phyloP scores from a whole-genome alignment of 1,140 invertebrate genomes.

The Drosophila sechellia region DNA sequence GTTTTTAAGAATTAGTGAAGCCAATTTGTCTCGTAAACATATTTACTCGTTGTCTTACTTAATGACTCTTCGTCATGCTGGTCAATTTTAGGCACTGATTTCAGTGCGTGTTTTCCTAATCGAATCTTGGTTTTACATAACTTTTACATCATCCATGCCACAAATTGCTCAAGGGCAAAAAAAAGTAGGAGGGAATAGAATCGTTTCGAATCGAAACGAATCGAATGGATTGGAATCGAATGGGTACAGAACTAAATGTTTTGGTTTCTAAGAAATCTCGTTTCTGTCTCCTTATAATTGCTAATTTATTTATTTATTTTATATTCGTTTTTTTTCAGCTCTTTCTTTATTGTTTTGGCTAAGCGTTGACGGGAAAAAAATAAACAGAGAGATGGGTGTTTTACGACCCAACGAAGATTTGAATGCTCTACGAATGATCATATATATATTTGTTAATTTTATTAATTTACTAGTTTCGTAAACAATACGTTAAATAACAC shows the following conservation, averaged over 20 bases:
- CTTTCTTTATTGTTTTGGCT: slow-evolving; percentile 59
- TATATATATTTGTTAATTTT: background rate
- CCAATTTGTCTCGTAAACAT: slow-evolving; percentile 3
- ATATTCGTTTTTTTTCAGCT: slow-evolving; percentile 62
- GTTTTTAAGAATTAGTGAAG: background rate
- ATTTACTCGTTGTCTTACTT: slow-evolving; percentile 19
- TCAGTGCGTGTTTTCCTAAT: slow-evolving; percentile 20
- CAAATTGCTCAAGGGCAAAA: slow-evolving; percentile 23
- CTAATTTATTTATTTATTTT: slow-evolving; percentile 78
- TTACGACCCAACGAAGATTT: background rate
- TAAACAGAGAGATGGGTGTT: slow-evolving; percentile 17
- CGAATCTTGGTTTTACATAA: slow-evolving; percentile 18
- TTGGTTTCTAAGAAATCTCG: slow-evolving; percentile 58
- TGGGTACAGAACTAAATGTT: slow-evolving; percentile 33
- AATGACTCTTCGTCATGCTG: slow-evolving; percentile 34
- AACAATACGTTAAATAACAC: too few species aligned
- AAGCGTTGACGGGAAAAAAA: slow-evolving; percentile 26
- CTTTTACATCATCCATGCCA: slow-evolving; percentile 31
- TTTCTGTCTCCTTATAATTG: slow-evolving; percentile 72
- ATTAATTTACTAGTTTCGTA: too few species aligned
- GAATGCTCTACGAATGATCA: slow-evolving; percentile 2
- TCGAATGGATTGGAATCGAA: slow-evolving; percentile 5
- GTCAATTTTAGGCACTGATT: slow-evolving; percentile 47
- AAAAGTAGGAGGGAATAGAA: slow-evolving; percentile 20
- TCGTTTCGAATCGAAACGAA: slow-evolving; percentile 8